Conservation (phyloP, 2,113 vertebrate genomes). For the Vimba vimba region DNA sequence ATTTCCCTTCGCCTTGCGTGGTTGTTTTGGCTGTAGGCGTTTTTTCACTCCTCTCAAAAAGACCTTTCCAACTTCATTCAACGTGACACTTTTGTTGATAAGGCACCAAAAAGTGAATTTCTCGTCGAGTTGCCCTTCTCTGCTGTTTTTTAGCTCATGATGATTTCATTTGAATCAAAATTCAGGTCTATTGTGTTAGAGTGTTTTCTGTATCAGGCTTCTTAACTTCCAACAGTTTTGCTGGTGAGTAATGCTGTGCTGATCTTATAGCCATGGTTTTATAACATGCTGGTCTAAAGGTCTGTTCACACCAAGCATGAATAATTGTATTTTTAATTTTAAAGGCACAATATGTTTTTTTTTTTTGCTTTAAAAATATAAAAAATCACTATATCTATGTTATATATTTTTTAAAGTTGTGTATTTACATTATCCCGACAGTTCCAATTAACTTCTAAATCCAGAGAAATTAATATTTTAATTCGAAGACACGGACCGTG, state of each 20-base stretch:
- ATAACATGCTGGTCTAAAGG: too few relatives aligned
- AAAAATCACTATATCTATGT: too few relatives aligned
- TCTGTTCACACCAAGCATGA: too few relatives aligned
- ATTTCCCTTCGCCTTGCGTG: background rate
- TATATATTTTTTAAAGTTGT: too few relatives aligned
- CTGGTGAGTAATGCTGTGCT: background rate
- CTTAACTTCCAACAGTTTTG: background rate
- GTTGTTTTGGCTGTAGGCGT: slow-evolving; percentile 34
- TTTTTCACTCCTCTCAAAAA: background rate
- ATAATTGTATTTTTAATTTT: background rate
- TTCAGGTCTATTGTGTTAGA: background rate
- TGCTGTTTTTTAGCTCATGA: background rate
- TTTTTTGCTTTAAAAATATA: too few relatives aligned
- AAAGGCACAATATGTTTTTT: too few relatives aligned
- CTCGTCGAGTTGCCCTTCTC: background rate
- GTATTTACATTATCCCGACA: too few relatives aligned
- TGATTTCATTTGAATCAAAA: background rate
- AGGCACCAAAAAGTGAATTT: background rate
- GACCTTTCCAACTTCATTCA: background rate
- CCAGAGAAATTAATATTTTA: too few relatives aligned
- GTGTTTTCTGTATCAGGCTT: background rate
- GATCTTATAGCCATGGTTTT: too few relatives aligned
- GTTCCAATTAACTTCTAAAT: too few relatives aligned
- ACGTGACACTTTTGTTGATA: background rate
- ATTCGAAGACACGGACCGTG: too few relatives aligned